Evolutionary conservation across 2,113 vertebrate genomes (phyloP).

Genomic region (Eudorcas thomsonii): DNA sequence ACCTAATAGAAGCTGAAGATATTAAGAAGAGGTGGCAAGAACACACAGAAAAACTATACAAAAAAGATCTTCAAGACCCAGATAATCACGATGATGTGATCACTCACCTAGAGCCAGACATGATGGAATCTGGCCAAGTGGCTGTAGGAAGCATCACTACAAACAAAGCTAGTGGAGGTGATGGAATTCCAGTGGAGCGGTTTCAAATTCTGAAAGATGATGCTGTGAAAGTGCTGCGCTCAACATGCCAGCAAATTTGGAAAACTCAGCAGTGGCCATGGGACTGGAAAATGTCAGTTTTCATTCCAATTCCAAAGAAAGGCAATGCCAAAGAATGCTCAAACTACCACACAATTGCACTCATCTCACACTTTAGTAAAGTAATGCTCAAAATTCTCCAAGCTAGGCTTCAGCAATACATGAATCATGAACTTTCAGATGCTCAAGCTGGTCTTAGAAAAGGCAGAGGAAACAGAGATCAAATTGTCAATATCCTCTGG

Average conservation of each 20-base stretch:
- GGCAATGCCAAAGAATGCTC: neutral
- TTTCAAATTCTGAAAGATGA: neutral
- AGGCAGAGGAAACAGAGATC: neutral
- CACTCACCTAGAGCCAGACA: neutral
- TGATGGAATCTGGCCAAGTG: neutral
- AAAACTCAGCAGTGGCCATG: neutral
- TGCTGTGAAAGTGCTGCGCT: neutral
- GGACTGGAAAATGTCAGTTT: neutral
- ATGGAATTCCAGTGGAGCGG: neutral
- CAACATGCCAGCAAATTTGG: neutral
- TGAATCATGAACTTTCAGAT: neutral
- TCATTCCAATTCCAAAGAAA: neutral
- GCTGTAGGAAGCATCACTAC: fast-evolving
- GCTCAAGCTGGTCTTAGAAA: neutral
- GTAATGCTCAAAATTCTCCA: neutral
- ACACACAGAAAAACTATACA: neutral
- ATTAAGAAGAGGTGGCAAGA: neutral
- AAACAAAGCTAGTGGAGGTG: neutral
- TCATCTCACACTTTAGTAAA: neutral
- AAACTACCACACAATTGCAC: fast-evolving
- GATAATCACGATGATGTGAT: neutral
- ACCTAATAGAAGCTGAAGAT: neutral
- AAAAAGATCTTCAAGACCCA: neutral
- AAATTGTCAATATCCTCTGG: neutral
- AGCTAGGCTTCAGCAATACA: neutral